A percentile compares a stretch with the other conserved stretches of the same genome.
Conservation (phyloP, 1,140 invertebrate species). For the Drosophila bipectinata region DNA sequence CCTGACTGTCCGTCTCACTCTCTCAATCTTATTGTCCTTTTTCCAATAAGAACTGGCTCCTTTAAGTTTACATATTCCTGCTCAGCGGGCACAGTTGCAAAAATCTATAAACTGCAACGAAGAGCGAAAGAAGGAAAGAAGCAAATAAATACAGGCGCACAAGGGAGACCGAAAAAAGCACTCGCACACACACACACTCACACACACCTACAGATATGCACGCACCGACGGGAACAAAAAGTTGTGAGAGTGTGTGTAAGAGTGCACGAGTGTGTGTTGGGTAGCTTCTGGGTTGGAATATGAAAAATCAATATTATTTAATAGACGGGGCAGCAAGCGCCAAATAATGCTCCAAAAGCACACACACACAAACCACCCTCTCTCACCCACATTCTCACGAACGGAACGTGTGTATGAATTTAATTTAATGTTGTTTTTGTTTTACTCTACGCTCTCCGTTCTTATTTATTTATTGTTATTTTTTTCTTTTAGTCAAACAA, state of each 20-base stretch:
- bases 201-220: slow-evolving; percentile 11
- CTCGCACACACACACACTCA: slow-evolving; percentile 13
- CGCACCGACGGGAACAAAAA: slow-evolving; percentile 32
- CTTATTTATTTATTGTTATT: slow-evolving; percentile 71
- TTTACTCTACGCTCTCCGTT: slow-evolving; percentile 66
- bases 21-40: slow-evolving; percentile 45
- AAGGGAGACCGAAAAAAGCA: slow-evolving; percentile 65
- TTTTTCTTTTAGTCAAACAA: slow-evolving; percentile 58
- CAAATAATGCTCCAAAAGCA: slow-evolving; percentile 64
- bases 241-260: neutral
- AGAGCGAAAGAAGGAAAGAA: slow-evolving; percentile 49
- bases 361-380: slow-evolving; percentile 11
- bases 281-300: slow-evolving; percentile 60
- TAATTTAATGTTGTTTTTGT: slow-evolving; percentile 73
- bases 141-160: slow-evolving; percentile 67
- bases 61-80: slow-evolving; percentile 82
- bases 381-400: slow-evolving; percentile 27
- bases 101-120: slow-evolving; percentile 84
- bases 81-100: slow-evolving; percentile 75
- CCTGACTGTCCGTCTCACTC: slow-evolving; percentile 10
- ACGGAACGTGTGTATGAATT: slow-evolving; percentile 47
- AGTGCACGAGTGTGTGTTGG: slow-evolving; percentile 36
- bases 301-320: slow-evolving; percentile 82
- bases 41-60: slow-evolving; percentile 57
- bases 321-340: slow-evolving; percentile 60